phyloP scores from a whole-genome alignment of 2,888 invertebrate species.

The Pollenia labialis region DNA sequence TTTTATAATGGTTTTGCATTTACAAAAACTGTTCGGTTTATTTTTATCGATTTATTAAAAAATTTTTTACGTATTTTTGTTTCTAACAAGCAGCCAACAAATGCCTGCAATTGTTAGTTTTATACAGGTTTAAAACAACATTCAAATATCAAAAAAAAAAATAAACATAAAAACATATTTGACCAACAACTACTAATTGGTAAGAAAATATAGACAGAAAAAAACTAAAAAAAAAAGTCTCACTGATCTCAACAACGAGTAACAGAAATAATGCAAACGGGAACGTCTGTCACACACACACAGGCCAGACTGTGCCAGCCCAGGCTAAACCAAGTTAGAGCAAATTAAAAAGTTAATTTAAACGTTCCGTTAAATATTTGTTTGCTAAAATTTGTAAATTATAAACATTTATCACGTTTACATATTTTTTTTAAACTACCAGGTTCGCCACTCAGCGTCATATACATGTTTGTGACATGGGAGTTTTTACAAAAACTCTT shows the following conservation, averaged over 20 bases:
- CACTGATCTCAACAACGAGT: constrained; percentile 8
- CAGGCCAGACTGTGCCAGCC: too few species aligned
- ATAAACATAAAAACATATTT: constrained; percentile 7
- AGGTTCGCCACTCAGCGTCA: too few species aligned
- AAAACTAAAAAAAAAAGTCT: not conserved
- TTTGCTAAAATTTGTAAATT: too few species aligned
- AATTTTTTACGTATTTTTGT: not conserved
- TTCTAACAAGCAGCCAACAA: constrained; percentile 25
- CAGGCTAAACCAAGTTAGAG: not conserved
- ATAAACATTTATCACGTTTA: too few species aligned
- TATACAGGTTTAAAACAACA: constrained; percentile 5
- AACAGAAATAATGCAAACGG: not conserved
- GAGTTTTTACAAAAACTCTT: too few species aligned
- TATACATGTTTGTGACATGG: too few species aligned
- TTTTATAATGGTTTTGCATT: constrained; percentile 59
- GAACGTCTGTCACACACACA: not conserved
- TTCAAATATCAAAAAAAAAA: not conserved
- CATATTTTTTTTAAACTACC: too few species aligned
- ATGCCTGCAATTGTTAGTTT: not conserved
- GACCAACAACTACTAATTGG: constrained; percentile 36
- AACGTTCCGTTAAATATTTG: too few species aligned
- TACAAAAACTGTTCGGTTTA: constrained; percentile 54
- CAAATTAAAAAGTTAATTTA: not conserved
- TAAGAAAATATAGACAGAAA: constrained; percentile 31
- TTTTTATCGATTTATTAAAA: constrained; percentile 57